Evolutionary conservation across 2,888 invertebrate species (phyloP), one percentile per base, ranked within the genome.

Genomic region (Cartodere bifasciata): DNA sequence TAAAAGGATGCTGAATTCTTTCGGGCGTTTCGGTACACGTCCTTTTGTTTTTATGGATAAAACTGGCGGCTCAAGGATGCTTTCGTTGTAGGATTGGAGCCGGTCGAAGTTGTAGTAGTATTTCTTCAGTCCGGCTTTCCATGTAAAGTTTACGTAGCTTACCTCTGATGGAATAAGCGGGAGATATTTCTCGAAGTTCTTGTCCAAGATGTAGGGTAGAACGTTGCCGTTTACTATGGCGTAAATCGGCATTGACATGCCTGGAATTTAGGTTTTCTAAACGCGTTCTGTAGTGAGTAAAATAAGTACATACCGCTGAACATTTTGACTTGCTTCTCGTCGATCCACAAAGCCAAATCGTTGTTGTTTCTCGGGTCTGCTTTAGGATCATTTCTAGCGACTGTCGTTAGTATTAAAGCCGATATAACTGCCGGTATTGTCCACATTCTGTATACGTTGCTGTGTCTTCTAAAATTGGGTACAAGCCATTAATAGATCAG

Each of bases 121-220:
- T 53, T 79, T 79, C 52, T 77, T 77, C 42, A 67, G 65, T 11
- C 84, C 83, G 2, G 87, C 80, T 51, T 79, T 78, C 90, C 88
- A 88, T 24, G 88, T 88, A 54, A 90, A 88, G 62, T 88, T 88
- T 2, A 88, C 87, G 55, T 78, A 79, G 38, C 81, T 80, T 13
- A 92, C 86, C 65, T 92, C 90, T 4, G 88, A 82, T 2, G 92
- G 92, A 52, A 94, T 90, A 34, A 85, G 76, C 24, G 88, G 90
- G 42, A 92, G 64, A 54, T 86, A 82, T 52, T 79, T 81, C 47
- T 90, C 88, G 53, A 92, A 83, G 55, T 86, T 84, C 2, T 88
- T 88, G 53, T 91, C 88, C 44, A 84, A 63, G 32, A 94, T 77
- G 59, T 88, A 87, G 4, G 83, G 79, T 12, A 80, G 68, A 26